phyloP scores from a whole-genome alignment of 2,113 vertebrate species.

The Fregetta grallaria region DNA sequence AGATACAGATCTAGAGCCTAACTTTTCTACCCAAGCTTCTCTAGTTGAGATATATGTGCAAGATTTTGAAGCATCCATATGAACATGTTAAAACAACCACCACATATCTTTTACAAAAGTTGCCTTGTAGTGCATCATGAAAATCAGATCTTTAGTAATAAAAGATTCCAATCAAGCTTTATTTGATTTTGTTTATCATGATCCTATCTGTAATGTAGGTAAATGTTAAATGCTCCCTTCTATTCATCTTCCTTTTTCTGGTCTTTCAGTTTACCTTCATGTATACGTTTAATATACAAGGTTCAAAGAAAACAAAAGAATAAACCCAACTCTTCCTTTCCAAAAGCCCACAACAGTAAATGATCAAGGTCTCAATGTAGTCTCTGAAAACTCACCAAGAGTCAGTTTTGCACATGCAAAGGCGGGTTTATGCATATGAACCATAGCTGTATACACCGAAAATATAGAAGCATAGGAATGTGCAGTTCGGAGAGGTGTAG shows the following conservation, averaged over 20 bases:
- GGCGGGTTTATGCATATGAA: neutral
- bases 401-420: constrained; percentile 9
- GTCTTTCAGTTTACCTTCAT: constrained; percentile 27
- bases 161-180: constrained; percentile 43
- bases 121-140: constrained; percentile 44
- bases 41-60: constrained; percentile 41
- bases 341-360: constrained; percentile 26
- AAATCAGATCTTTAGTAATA: constrained; percentile 50
- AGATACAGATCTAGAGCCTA: constrained; percentile 60
- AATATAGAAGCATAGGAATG: neutral
- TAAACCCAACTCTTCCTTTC: constrained; percentile 32
- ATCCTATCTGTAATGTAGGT: constrained; percentile 39
- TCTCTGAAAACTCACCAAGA: constrained; percentile 30
- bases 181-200: constrained; percentile 56
- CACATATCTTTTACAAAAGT: constrained; percentile 32
- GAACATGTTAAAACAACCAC: constrained; percentile 62
- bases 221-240: constrained; percentile 30
- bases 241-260: constrained; percentile 47
- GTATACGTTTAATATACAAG: neutral
- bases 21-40: constrained; percentile 28
- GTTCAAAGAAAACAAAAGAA: constrained; percentile 63
- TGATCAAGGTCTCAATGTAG: neutral
- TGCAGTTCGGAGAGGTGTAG: neutral
- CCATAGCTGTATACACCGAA: neutral
- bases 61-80: constrained; percentile 41